Conservation (phyloP, 1,140 invertebrate genomes). For the Cataglyphis hispanica region DNA sequence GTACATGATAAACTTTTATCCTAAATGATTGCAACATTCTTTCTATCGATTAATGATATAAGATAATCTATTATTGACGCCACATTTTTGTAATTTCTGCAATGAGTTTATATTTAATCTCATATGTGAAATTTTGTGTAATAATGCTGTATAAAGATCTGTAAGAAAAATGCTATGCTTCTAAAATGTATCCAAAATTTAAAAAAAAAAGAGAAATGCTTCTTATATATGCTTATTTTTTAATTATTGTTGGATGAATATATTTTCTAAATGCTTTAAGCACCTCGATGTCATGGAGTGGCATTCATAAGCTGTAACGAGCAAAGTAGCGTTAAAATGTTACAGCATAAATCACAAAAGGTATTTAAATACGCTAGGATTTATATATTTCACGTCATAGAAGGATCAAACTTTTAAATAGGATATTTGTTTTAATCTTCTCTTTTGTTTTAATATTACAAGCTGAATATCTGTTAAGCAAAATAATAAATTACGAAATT, state of each 20-base stretch:
- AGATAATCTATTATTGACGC: not conserved
- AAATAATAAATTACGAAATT: slow-evolving; percentile 9
- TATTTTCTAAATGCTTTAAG: not conserved
- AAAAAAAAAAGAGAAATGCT: not conserved
- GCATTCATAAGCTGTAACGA: not conserved
- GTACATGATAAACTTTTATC: not conserved
- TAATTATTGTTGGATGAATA: slow-evolving; percentile 1
- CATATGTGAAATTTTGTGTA: not conserved
- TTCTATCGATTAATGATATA: not conserved
- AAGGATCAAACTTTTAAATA: not conserved
- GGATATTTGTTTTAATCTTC: not conserved
- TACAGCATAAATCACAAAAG: not conserved
- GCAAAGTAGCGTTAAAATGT: not conserved
- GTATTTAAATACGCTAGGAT: not conserved
- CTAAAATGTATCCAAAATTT: not conserved
- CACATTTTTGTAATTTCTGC: not conserved
- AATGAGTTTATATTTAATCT: not conserved
- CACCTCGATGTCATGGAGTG: not conserved
- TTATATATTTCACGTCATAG: not conserved
- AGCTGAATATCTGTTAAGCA: slow-evolving; percentile 6
- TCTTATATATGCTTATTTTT: not conserved
- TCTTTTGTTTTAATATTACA: not conserved
- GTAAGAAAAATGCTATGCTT: not conserved
- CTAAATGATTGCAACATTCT: not conserved
- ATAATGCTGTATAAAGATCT: too few relatives aligned